Base-by-base conservation (phyloP, 1,140 invertebrate species). In the Papilio glaucus region DNA sequence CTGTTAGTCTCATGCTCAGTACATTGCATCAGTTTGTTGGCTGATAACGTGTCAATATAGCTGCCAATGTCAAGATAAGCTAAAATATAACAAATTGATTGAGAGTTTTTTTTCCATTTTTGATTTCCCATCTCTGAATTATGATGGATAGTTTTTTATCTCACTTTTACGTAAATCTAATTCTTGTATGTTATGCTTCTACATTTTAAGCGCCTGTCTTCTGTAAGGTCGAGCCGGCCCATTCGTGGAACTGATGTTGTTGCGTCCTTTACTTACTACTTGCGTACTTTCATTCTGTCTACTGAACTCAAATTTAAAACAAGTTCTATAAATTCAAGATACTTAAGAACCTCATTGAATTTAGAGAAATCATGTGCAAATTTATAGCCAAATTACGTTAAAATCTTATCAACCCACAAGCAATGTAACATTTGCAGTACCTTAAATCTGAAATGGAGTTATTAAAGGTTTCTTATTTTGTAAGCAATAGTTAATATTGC, bases 91-190 rank as follows among this genome's bases (percentile, higher is more conserved):
- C 49, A 12, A 24, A 13, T 21, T 26, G 18, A 57, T 57, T 26
- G 49, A 57, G 49, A 57, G 49, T 57, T 57, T 10, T 57, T n/a
- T n/a, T 57, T 57, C 18, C 49, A 18, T 53, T 53, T 57, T 57
- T 57, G 49, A 57, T 0, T 57, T 57, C 21, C 24, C 9, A 24
- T 57, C 49, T 12, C 12, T 57, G 21, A 24, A 13, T 12, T 57
- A 57, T 57, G 49, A 26, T 57, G 49, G 21, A 26, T 57, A 24
- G 18, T 9, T 24, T 57, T 21, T 57, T 57, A 57, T 7, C 24
- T 57, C 24, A 24, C 49, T 53, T n/a, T n/a, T 24, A 53, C 10
- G 21, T 53, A 57, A 57, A 57, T 57, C 2, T 49, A 24, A 10
- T 24, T 21, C n/a, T 18, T 45, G 4, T 45, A 18, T 15, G n/a